phyloP scores from a whole-genome alignment of 2,797 vertebrate genomes.

The Vireo griseus region DNA sequence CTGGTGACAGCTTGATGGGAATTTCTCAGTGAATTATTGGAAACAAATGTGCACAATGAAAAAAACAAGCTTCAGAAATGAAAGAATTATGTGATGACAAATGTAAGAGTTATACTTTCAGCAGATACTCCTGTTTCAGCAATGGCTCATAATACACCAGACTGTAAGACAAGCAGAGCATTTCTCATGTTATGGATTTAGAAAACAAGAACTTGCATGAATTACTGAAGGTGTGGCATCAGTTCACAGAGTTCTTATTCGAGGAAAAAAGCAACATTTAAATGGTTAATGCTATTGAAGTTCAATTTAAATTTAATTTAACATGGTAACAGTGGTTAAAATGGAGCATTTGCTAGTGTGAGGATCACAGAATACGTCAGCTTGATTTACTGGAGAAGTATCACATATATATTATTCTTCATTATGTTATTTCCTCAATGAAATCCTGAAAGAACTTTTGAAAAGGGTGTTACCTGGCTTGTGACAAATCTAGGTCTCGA shows the following conservation, averaged over 20 bases:
- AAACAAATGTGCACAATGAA: conserved; percentile 25
- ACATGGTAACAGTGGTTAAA: background rate
- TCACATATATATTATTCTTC: background rate
- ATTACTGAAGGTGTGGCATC: background rate
- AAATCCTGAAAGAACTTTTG: background rate
- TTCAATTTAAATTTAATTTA: background rate
- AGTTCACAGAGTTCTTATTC: background rate
- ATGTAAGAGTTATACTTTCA: background rate
- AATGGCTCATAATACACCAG: background rate
- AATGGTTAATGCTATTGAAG: background rate
- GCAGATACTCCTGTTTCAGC: background rate
- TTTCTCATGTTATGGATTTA: background rate
- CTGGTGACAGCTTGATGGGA: conserved; percentile 40
- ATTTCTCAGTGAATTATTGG: conserved; percentile 10
- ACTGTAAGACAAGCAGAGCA: background rate
- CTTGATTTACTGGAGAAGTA: background rate
- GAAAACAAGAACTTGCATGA: background rate
- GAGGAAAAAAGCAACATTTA: background rate
- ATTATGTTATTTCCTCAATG: background rate
- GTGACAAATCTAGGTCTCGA: conserved; percentile 91
- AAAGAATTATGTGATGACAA: background rate
- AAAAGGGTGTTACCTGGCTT: conserved; percentile 85
- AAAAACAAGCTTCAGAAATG: conserved; percentile 4
- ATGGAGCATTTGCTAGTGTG: background rate
- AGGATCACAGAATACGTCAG: background rate